These are phyloP conservation scores for Stramonita haemastoma DNA, from an alignment of 2,888 invertebrate genomes.

Conservation along the genomic window DNA sequence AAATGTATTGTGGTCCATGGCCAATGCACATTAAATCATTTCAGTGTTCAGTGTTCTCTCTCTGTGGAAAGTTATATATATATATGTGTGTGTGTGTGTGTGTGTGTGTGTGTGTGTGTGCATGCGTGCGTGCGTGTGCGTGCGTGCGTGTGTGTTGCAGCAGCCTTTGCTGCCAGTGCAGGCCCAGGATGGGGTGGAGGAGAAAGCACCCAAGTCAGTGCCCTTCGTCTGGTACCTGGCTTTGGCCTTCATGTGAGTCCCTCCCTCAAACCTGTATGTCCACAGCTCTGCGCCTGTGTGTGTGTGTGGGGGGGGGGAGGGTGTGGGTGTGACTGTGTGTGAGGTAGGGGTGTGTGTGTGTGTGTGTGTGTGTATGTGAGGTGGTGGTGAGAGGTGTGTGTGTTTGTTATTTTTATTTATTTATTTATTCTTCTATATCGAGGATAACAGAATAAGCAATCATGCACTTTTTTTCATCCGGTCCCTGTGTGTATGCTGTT, in stretches of 20 bases:
- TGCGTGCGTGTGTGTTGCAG: not conserved
- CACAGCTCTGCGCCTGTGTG: not conserved
- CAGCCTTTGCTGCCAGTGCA: not conserved
- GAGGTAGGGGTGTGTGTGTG: not conserved
- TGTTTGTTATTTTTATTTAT: too few relatives aligned
- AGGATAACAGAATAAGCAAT: too few relatives aligned
- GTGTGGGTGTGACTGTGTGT: not conserved
- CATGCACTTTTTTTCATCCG: too few relatives aligned
- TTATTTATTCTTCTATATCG: too few relatives aligned
- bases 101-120: not conserved
- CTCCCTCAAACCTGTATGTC: not conserved
- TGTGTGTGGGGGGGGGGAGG: not conserved
- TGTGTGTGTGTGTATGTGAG: not conserved
- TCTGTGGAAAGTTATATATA: not conserved
- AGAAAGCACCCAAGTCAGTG: not conserved
- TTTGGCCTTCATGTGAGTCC: conserved; percentile 8
- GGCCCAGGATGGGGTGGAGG: not conserved
- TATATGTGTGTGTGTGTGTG: not conserved
- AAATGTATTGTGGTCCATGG: too few relatives aligned
- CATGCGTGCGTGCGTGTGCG: not conserved
- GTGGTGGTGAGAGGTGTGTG: too few relatives aligned
- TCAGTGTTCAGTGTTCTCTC: too few relatives aligned
- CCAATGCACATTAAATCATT: too few relatives aligned
- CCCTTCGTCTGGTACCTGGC: not conserved
- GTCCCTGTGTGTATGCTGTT: too few relatives aligned